Percentiles rank a stretch among this genome's conserved stretches.
These are phyloP conservation scores for Dryadula phaetusa DNA, from an alignment of 2,888 invertebrate species.

Conservation along the genomic window DNA sequence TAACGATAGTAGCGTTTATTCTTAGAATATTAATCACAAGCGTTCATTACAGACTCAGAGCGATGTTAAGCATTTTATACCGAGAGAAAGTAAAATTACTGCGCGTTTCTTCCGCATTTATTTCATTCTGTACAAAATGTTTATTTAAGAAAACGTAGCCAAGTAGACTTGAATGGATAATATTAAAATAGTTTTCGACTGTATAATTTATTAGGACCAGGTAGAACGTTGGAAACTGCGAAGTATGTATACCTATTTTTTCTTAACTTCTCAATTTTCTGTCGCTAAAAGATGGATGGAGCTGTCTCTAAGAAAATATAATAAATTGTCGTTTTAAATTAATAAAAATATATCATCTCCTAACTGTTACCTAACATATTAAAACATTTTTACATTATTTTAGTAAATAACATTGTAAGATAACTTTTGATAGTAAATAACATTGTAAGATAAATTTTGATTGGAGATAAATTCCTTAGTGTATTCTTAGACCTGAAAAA, in stretches of 20 bases:
- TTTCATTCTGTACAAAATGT: constrained; percentile 38
- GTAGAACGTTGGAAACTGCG: not conserved
- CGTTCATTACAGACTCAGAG: constrained; percentile 22
- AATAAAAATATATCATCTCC: too few species aligned
- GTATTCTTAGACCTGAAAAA: too few species aligned
- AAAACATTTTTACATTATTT: too few species aligned
- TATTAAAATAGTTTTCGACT: constrained; percentile 47
- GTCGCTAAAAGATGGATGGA: too few species aligned
- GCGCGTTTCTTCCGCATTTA: constrained; percentile 37
- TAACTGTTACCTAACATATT: too few species aligned
- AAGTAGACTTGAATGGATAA: constrained; percentile 34
- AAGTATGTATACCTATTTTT: not conserved
- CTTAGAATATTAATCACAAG: constrained; percentile 23
- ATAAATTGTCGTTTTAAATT: not conserved
- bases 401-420: too few species aligned
- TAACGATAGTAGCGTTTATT: constrained; percentile 16
- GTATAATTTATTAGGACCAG: constrained; percentile 45
- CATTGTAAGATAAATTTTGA: too few species aligned
- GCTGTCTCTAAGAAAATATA: too few species aligned
- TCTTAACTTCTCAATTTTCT: not conserved
- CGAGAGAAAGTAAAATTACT: constrained; percentile 17
- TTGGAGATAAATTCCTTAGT: too few species aligned
- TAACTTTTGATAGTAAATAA: too few species aligned
- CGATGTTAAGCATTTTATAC: constrained; percentile 21
- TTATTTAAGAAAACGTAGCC: constrained; percentile 32